Evolutionary conservation across 2,113 vertebrate species (phyloP).

Genomic region (Corvus cornix): DNA sequence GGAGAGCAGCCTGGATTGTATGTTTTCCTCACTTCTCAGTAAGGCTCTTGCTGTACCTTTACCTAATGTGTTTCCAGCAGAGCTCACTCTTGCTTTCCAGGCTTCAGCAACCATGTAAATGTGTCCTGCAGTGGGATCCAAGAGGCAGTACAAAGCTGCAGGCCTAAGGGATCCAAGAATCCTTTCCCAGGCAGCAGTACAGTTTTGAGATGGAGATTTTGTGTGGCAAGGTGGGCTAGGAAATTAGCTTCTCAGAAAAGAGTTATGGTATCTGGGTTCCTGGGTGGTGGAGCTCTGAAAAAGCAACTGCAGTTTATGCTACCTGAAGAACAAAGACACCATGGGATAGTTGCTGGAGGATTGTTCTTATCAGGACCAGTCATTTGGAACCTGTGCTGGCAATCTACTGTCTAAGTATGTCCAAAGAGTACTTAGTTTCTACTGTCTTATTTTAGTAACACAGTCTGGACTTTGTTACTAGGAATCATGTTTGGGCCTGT

Average conservation of each 20-base stretch:
- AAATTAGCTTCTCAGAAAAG: neutral
- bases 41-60: neutral
- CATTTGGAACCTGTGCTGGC: neutral
- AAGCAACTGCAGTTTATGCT: neutral
- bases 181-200: neutral
- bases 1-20: neutral
- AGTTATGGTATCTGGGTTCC: neutral
- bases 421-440: neutral
- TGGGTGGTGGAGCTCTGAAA: neutral
- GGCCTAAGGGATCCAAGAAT: neutral
- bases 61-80: neutral
- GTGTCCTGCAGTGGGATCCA: neutral
- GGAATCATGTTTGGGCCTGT: neutral
- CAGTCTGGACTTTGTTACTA: neutral
- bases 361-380: neutral
- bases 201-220: neutral
- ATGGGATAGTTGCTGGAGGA: neutral
- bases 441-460: neutral
- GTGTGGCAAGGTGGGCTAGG: neutral
- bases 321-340: neutral
- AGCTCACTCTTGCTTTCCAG: neutral
- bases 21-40: neutral
- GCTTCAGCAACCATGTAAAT: neutral
- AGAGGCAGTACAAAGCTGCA: neutral
- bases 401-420: neutral